phyloP scores from a whole-genome alignment of 2,888 invertebrate genomes.

The Ecdyonurus torrentis region DNA sequence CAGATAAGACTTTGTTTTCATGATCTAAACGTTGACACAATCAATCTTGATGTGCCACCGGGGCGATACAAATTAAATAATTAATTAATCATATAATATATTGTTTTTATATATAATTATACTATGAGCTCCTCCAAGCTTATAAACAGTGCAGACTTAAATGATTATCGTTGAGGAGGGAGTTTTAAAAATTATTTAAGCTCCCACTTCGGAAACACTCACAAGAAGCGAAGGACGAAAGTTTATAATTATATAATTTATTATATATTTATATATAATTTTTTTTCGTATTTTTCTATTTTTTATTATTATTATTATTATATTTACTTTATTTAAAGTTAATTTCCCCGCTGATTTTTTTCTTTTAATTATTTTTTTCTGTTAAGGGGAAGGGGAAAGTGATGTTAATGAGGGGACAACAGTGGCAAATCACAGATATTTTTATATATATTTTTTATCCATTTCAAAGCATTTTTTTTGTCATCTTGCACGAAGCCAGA shows the following conservation, averaged over 20 bases:
- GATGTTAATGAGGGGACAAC: background rate
- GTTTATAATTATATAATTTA: background rate
- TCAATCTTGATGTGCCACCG: background rate
- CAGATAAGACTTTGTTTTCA: too few relatives aligned
- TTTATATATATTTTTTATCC: background rate
- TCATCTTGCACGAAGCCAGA: background rate
- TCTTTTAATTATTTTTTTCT: too few relatives aligned
- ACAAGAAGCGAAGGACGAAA: background rate
- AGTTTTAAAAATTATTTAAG: background rate
- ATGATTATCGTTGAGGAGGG: background rate
- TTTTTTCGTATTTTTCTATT: background rate
- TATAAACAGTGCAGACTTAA: background rate
- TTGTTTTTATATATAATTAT: too few relatives aligned
- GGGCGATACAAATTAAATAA: background rate
- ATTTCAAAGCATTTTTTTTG: background rate
- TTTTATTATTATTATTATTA: too few relatives aligned
- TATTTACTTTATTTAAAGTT: too few relatives aligned
- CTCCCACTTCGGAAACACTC: background rate
- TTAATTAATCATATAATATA: too few relatives aligned
- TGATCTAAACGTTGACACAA: background rate
- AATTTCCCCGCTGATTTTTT: too few relatives aligned
- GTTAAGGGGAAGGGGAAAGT: background rate
- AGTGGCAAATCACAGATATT: background rate
- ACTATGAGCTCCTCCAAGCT: background rate
- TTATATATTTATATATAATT: background rate